Percentiles rank a stretch among this genome's conserved stretches.
These are phyloP conservation scores for Mesoligia furuncula DNA, from an alignment of 2,888 invertebrate genomes.

Conservation along the genomic window DNA sequence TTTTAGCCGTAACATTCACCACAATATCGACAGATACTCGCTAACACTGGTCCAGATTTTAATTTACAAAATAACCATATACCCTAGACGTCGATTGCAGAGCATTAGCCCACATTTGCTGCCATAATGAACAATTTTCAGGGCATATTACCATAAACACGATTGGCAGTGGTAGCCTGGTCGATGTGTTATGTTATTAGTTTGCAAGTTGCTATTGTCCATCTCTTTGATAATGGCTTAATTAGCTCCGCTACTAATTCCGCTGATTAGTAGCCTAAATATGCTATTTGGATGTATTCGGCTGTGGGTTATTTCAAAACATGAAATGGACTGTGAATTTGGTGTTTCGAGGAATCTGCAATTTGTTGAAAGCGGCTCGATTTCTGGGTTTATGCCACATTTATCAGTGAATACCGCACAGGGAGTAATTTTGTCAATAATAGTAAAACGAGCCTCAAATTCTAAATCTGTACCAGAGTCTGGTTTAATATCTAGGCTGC, in stretches of 20 bases:
- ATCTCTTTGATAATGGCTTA: slow-evolving; percentile 35
- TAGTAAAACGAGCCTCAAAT: neutral
- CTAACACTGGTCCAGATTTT: neutral
- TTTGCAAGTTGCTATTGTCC: slow-evolving; percentile 10
- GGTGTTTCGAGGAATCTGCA: neutral
- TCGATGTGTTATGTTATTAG: slow-evolving; percentile 39
- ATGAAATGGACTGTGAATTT: slow-evolving; percentile 25
- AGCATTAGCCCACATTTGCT: slow-evolving; percentile 29
- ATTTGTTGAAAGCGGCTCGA: slow-evolving; percentile 2
- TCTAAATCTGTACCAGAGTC: too few relatives aligned
- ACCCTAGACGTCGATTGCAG: slow-evolving; percentile 10
- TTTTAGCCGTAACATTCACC: neutral
- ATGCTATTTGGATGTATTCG: slow-evolving; percentile 11
- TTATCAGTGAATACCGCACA: neutral
- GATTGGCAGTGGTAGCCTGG: slow-evolving; percentile 20
- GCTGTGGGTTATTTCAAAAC: slow-evolving; percentile 11
- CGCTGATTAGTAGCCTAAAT: slow-evolving; percentile 13
- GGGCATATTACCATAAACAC: slow-evolving; percentile 39
- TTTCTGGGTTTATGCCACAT: neutral
- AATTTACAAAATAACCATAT: slow-evolving; percentile 10
- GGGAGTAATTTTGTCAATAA: neutral
- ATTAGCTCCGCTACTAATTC: slow-evolving; percentile 16
- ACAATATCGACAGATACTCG: neutral
- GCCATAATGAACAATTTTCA: slow-evolving; percentile 44
- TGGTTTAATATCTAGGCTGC: neutral